Evolutionary conservation across 2,888 invertebrate genomes (phyloP).

Genomic region (Watsonalla binaria): DNA sequence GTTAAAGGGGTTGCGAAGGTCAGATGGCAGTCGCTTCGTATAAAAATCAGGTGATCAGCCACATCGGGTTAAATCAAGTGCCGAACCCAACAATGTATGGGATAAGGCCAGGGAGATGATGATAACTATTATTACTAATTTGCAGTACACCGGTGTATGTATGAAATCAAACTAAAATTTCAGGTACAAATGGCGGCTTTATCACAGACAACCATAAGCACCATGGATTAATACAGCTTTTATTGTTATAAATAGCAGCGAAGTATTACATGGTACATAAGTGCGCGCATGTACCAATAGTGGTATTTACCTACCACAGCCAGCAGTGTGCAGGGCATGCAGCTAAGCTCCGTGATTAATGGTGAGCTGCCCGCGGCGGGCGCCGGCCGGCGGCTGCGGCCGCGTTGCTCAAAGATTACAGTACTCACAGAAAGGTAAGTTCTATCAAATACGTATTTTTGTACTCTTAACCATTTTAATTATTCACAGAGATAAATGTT

Average conservation of each 20-base stretch:
- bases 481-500: no score
- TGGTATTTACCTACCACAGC: slow-evolving; percentile 6
- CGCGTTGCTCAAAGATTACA: slow-evolving; percentile 26
- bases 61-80: no score
- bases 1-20: no score
- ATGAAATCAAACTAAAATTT: neutral
- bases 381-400: slow-evolving; percentile 61
- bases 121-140: no score
- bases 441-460: slow-evolving; percentile 3
- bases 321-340: slow-evolving; percentile 48
- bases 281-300: slow-evolving; percentile 8
- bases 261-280: neutral
- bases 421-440: slow-evolving; percentile 3
- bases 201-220: no score
- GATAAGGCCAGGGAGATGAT: no score
- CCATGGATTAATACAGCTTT: no score
- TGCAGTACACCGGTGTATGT: neutral
- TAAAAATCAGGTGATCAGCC: no score
- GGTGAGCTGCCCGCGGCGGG: slow-evolving; percentile 57
- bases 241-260: no score
- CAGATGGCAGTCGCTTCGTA: no score
- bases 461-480: no score
- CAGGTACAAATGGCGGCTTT: neutral
- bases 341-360: slow-evolving; percentile 73
- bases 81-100: no score